These are phyloP conservation scores for Piaya cayana DNA, from an alignment of 2,113 vertebrate species.

Conservation along the genomic window DNA sequence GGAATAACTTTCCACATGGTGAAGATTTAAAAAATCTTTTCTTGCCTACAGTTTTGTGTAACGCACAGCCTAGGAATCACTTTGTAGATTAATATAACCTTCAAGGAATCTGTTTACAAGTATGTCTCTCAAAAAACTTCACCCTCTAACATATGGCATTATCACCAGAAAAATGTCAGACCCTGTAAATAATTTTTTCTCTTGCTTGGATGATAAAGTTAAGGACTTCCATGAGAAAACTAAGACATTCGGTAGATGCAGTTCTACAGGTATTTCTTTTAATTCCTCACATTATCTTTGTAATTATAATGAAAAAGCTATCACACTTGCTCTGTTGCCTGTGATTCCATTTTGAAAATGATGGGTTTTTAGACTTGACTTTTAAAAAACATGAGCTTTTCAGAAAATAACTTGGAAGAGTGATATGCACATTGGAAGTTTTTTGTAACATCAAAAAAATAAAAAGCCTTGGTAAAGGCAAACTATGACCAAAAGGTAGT, in stretches of 20 bases:
- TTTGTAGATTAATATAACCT: conserved; percentile 40
- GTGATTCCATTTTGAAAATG: background rate
- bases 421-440: background rate
- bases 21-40: background rate
- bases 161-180: conserved; percentile 37
- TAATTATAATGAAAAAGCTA: background rate
- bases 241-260: background rate
- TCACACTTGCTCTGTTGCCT: background rate
- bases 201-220: background rate
- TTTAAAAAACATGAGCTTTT: conserved; percentile 23
- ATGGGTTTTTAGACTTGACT: background rate
- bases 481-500: background rate
- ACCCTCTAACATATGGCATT: background rate
- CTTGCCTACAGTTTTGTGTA: conserved; percentile 17
- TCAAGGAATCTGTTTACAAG: conserved; percentile 32
- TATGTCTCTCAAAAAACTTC: background rate
- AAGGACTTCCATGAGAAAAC: background rate
- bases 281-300: background rate
- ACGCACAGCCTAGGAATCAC: background rate
- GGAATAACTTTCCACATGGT: background rate
- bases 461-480: background rate
- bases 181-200: background rate
- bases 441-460: background rate
- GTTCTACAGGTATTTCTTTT: background rate
- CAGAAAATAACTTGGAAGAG: conserved; percentile 2